Base-by-base conservation (phyloP, 2,888 invertebrate species). In the Megastigmus dorsalis region DNA sequence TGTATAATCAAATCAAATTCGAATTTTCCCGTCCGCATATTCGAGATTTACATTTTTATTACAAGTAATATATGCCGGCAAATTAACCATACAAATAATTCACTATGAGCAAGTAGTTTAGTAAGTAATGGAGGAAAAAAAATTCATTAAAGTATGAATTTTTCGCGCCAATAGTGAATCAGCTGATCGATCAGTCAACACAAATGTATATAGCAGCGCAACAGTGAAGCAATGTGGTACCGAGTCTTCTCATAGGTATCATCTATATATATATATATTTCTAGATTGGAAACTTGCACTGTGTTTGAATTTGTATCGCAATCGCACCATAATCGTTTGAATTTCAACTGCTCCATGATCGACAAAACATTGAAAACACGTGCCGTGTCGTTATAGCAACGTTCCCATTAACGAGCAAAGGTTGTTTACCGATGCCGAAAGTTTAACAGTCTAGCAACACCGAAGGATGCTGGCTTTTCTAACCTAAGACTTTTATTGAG, bases 381-480 rank as follows among this genome's bases (percentile, higher is more conserved):
- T 65, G 65, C 15, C 10, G 10, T 7, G 72, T 66, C 20, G 72
- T 66, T 66, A 73, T 73, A 66, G 66, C 36, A 73, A 73, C 52
- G 50, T 36, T 41, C n/a, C 13, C n/a, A 15, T 3, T 50, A 9
- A 41, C 20, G 18, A 30, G 36, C 52, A 13, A 10, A 38, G 20
- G 36, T 63, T 26, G 36, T 63, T 26, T 13, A 15, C 18, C 15
- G 18, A 15, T 33, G 4, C n/a, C n/a, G n/a, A n/a, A n/a, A 26
- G 13, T 15, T 43, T 7, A 10, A 20, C 7, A 28, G 20, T n/a
- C 38, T 4, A 3, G 18, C n/a, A 13, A n/a, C 2, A 54, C 9
- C 4, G 18, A 52, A 62, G 33, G 38, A 67, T 54, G 48, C 5
- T 41, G 7, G 23, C 60, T 33, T 38, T 33, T 23, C 38, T 73